These are phyloP conservation scores for Lysandra coridon DNA, from an alignment of 2,888 invertebrate genomes.

Conservation along the genomic window DNA sequence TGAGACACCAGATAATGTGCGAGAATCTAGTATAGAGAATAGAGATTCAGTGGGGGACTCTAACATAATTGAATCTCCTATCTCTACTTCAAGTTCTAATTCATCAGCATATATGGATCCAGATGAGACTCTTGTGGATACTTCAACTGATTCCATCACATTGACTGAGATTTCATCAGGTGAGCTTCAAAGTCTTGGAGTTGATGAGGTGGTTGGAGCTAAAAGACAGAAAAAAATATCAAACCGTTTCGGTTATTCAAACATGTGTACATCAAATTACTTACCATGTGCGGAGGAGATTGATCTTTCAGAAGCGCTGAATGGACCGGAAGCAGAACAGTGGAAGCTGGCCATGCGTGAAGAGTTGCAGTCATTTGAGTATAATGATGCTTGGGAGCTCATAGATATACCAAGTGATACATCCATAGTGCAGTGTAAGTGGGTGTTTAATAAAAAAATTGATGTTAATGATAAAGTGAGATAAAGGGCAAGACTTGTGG, in stretches of 20 bases:
- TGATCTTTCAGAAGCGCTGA: background rate
- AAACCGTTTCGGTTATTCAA: background rate
- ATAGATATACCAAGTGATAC: slow-evolving; percentile 9
- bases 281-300: background rate
- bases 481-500: no score
- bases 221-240: background rate
- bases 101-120: background rate
- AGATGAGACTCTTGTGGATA: no score
- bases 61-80: background rate
- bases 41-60: no score
- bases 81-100: background rate
- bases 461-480: background rate
- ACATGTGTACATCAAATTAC: background rate
- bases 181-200: no score
- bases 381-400: slow-evolving; percentile 11
- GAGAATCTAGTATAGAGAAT: no score
- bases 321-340: slow-evolving; percentile 25
- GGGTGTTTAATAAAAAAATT: background rate
- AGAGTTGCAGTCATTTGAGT: slow-evolving; percentile 4
- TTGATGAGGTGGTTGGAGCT: background rate
- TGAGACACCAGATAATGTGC: no score
- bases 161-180: no score
- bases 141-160: no score
- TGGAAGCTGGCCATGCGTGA: slow-evolving; percentile 31
- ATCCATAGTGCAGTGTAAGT: background rate